Evolutionary conservation across 2,113 vertebrate species (phyloP), one percentile per base, ranked within the genome.

Genomic region (Agelaius phoeniceus): DNA sequence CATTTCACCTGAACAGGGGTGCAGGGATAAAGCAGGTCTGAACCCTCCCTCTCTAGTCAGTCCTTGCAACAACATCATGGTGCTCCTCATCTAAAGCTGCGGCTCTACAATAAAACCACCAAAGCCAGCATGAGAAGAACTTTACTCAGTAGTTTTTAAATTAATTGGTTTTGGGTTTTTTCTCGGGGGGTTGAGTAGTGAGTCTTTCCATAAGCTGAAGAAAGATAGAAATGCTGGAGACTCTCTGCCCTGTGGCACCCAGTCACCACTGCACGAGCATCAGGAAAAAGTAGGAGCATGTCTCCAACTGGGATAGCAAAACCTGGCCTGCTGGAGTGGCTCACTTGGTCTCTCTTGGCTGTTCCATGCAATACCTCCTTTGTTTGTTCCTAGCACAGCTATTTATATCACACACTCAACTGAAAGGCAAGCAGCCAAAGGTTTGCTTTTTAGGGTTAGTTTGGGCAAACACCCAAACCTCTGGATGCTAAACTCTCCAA

Each of bases 391-490:
- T 91, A 91, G 93, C 81, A 67, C 67, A 74, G 79, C 91, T 97
- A 91, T 97, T 97, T 97, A 96, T 96, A 95, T 90, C 89, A 4
- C 94, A 91, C 90, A 51, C 91, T 90, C 89, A 71, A 71, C 95
- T 74, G 82, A 44, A 83, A 95, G 95, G 95, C 96, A 97, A 13
- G 72, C 67, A 5, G 90, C 95, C 95, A 96, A 96, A 88, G 84
- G 90, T 93, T 96, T 93, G 90, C 78, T 55, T 95, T 94, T 95
- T 91, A 83, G 95, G 91, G 95, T 96, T 96, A 94, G 93, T 96
- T 96, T 97, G 95, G 96, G 95, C 96, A 97, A 90, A 89, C 8
- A 23, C 93, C 96, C 95, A 97, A 97, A 97, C 94, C 95, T 94
- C 95, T 96, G 95, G 91, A 89, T 94, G 84, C 82, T 80, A 73